Conservation (phyloP, 2,113 vertebrate genomes). For the Ciconia maguari region DNA sequence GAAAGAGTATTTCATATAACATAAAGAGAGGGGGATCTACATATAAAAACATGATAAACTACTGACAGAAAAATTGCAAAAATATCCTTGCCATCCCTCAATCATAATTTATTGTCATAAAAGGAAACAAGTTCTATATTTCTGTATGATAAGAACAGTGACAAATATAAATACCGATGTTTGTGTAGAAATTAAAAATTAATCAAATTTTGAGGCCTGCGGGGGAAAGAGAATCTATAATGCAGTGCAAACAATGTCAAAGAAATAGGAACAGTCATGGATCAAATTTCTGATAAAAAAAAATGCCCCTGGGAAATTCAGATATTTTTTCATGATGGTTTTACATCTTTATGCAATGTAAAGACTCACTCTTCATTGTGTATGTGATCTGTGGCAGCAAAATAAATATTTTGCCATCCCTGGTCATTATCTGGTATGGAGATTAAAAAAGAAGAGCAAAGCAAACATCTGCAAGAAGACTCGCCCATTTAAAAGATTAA, state of each 20-base stretch:
- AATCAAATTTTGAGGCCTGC: conserved; percentile 11
- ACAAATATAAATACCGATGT: conserved; percentile 21
- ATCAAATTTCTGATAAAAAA: conserved; percentile 14
- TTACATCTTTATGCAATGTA: not conserved
- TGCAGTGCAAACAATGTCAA: not conserved
- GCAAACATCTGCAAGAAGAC: conserved; percentile 10
- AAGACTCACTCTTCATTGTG: not conserved
- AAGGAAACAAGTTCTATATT: conserved; percentile 10
- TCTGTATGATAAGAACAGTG: not conserved
- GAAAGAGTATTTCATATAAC: not conserved
- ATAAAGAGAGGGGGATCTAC: not conserved
- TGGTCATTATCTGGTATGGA: not conserved
- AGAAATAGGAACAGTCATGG: conserved; percentile 7
- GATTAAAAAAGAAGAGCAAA: conserved; percentile 8
- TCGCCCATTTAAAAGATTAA: conserved; percentile 44
- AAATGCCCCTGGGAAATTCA: not conserved
- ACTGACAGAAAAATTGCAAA: conserved; percentile 14
- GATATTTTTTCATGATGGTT: not conserved
- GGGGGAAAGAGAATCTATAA: not conserved
- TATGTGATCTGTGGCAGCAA: not conserved
- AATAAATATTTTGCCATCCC: not conserved
- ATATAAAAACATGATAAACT: not conserved
- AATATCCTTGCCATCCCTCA: not conserved
- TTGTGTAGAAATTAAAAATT: conserved; percentile 50
- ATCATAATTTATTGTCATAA: not conserved